These are phyloP conservation scores for Heliconius charithonia DNA, from an alignment of 2,888 invertebrate species.

Conservation along the genomic window DNA sequence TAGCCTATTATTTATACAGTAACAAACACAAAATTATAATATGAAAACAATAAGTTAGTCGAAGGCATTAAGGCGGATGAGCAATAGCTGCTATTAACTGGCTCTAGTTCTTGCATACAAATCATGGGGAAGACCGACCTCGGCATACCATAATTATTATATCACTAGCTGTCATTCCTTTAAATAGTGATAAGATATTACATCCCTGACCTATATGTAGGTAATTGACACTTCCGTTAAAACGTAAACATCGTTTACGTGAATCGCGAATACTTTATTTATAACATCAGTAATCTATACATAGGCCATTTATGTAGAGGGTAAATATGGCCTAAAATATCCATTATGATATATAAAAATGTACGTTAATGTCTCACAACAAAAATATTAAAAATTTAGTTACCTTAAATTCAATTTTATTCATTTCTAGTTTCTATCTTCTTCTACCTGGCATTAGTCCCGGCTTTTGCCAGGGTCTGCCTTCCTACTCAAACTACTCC, in stretches of 20 bases:
- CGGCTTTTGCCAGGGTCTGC: no score
- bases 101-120: conserved; percentile 59
- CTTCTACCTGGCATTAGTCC: no score
- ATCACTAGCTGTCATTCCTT: conserved; percentile 48
- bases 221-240: background rate
- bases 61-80: conserved; percentile 7
- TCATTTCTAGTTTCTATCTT: no score
- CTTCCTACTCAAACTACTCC: no score
- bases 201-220: conserved; percentile 25
- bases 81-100: conserved; percentile 52
- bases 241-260: background rate
- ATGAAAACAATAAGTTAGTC: background rate
- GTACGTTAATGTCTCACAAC: no score
- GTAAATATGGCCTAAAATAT: no score
- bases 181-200: conserved; percentile 39
- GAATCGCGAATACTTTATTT: no score
- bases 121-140: conserved; percentile 57
- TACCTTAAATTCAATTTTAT: no score
- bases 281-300: background rate
- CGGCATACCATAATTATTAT: conserved; percentile 59
- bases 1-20: background rate
- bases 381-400: no score
- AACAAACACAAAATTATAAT: background rate
- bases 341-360: no score
- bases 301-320: background rate